Evolutionary conservation across 2,113 vertebrate genomes (phyloP).

Genomic region (Crocuta crocuta): DNA sequence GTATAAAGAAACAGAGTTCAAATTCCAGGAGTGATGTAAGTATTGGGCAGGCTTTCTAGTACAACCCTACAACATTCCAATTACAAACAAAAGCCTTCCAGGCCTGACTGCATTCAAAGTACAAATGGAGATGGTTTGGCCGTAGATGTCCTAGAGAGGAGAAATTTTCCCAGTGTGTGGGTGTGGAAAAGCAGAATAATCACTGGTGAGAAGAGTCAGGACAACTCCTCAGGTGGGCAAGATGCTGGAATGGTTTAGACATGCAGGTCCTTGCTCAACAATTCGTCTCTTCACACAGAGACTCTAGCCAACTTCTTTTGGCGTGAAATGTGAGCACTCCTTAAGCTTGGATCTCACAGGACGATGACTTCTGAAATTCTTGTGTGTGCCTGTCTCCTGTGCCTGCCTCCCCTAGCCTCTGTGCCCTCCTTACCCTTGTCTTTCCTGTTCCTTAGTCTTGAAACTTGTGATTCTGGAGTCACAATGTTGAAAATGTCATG

Average conservation of each 20-base stretch:
- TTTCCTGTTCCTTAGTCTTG: neutral
- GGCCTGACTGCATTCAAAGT: neutral
- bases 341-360: neutral
- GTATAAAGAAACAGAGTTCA: neutral
- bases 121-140: constrained; percentile 2
- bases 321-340: constrained; percentile 5
- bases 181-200: constrained; percentile 58
- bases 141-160: neutral
- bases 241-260: constrained; percentile 41
- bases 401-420: neutral
- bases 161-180: constrained; percentile 33
- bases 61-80: neutral
- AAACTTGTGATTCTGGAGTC: neutral
- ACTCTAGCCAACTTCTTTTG: constrained; percentile 60
- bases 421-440: neutral
- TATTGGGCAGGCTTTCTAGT: neutral
- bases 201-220: constrained; percentile 29
- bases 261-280: constrained; percentile 52
- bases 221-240: constrained; percentile 64
- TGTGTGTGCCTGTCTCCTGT: neutral
- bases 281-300: constrained; percentile 22
- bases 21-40: neutral
- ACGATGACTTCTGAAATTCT: constrained; percentile 30
- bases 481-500: neutral
- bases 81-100: neutral